Conservation (phyloP, 2,113 vertebrate species). For the Manacus vitellinus region DNA sequence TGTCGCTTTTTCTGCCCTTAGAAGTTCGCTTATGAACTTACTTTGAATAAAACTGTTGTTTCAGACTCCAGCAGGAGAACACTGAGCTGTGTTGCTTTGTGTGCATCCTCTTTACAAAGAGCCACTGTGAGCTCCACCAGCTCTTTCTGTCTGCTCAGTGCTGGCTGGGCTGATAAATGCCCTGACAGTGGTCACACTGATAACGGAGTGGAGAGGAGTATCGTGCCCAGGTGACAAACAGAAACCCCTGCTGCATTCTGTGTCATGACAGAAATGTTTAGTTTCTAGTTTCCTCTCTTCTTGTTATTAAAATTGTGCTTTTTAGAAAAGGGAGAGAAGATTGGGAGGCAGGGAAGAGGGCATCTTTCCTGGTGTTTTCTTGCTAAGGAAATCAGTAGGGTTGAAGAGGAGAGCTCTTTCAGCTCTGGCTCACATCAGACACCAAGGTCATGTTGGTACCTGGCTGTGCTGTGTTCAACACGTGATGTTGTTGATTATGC, state of each 20-base stretch:
- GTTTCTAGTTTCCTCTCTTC: background rate
- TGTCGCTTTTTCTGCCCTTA: background rate
- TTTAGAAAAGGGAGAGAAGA: background rate
- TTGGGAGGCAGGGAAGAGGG: background rate
- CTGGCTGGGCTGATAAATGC: background rate
- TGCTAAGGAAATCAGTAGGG: background rate
- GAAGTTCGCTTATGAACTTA: background rate
- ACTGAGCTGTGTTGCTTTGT: background rate
- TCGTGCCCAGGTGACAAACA: background rate
- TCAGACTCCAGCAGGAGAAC: background rate
- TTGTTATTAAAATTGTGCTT: background rate
- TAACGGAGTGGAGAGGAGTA: background rate
- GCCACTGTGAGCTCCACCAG: background rate
- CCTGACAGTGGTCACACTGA: background rate
- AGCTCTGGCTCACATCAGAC: background rate
- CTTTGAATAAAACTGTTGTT: conserved; percentile 4
- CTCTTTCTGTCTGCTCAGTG: background rate
- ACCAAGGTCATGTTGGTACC: background rate
- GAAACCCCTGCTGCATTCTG: background rate
- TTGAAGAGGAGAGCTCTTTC: background rate
- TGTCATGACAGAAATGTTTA: background rate
- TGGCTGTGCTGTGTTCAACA: background rate
- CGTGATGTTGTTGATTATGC: background rate
- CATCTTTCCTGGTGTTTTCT: background rate
- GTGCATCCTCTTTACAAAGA: background rate